Evolutionary conservation across 2,797 vertebrate species (phyloP), one percentile per base, ranked within the genome.

Genomic region (Synanceia verrucosa): DNA sequence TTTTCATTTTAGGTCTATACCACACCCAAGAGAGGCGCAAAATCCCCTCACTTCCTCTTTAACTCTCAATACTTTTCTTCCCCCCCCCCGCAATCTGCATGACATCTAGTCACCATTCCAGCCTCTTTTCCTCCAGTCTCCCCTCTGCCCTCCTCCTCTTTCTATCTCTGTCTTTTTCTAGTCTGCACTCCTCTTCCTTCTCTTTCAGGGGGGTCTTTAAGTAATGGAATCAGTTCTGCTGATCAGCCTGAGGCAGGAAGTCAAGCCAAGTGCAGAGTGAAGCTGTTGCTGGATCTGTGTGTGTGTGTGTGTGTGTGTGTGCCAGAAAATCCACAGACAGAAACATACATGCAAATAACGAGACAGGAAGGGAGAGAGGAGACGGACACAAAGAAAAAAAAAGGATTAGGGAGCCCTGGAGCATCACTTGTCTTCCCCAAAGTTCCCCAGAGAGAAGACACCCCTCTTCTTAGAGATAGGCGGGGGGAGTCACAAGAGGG

Each of bases 231-330:
- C 79, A 86, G 86, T 93, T 91, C 81, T 88, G 89, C 86, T 92
- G 90, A 91, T 86, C 86, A 86, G 91, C 93, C 92, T 51, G 78
- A 91, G 93, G 93, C 89, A 84, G 78, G 71, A 86, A 91, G 92
- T 92, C 88, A 91, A 89, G 88, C 82, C 84, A 73, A 92, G 89
- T 88, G 85, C 90, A 88, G 81, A 83, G 82, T 43, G 76, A 84
- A 83, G 71, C 83, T 80, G 69, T 76, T 77, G 74, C 83, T 87
- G 78, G 61, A 86, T 90, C 26, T 76, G n/a, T 70, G 44, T 56
- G 70, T 48, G 37, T 61, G 12, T 43, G 18, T 59, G 39, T 59
- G 39, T 62, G 43, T 41, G 52, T 2, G 26, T 65, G 70, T 67
- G 79, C 76, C 79, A 84, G 68, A 88, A 86, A 85, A 76, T 67